Base-by-base conservation (phyloP, 2,888 invertebrate genomes). In the Limenitis camilla region DNA sequence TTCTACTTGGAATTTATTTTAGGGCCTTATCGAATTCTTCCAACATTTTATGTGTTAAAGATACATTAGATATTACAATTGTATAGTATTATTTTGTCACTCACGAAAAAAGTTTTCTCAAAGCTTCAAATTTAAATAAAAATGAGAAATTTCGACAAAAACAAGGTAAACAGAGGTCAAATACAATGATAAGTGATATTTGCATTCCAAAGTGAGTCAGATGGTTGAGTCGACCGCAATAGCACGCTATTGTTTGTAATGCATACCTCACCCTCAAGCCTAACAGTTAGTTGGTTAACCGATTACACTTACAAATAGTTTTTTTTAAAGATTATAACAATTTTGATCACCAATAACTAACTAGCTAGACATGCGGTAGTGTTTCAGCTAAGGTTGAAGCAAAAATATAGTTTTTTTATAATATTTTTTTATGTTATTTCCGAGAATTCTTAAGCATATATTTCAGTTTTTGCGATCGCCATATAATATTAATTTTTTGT, bases 131-230 rank as follows among this genome's bases (percentile, higher is more conserved):
- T 8, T 32, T 9, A 42, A 19, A 19, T 19, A 19, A 4, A 9
- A 6, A 35, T 11, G n/a, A 44, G 36, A 41, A 35, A 10, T 35
- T 9, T 27, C 30, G 36, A 28, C 5, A 7, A 19, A 19, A 10
- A 19, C 36, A 19, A 48, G 10, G 39, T 32, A 33, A 40, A 49
- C 49, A 42, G 33, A 30, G 49, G 39, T 30, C 35, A 43, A 53
- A 40, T 46, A 30, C 35, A 44, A 50, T 46, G 42, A 42, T 33
- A 11, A 44, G 29, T 40, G 39, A 48, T 44, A 48, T 51, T 51
- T 47, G 31, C 51, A 52, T 55, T 41, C 45, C 55, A 30, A 30
- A 53, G 41, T 55, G 55, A 55, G 8, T 55, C 49, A 55, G 45
- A 36, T 47, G 40, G 38, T 52, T 40, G 42, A 19, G 35, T 31